These are phyloP conservation scores for Neogobius melanostomus DNA, from an alignment of 2,113 vertebrate genomes.

Conservation along the genomic window DNA sequence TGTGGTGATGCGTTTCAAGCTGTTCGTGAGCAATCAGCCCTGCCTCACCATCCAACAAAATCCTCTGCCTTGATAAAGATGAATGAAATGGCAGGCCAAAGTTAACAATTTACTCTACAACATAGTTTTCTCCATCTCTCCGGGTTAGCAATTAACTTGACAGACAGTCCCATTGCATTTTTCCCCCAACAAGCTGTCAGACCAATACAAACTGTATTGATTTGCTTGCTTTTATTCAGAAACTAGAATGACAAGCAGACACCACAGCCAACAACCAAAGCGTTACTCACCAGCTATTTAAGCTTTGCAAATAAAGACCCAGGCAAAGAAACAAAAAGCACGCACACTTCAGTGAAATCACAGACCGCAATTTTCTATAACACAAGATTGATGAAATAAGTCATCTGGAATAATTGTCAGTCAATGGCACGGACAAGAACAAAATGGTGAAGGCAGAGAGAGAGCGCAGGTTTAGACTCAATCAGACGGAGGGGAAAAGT, in stretches of 20 bases:
- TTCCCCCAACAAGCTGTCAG: slow-evolving; percentile 29
- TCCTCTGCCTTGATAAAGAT: slow-evolving; percentile 60
- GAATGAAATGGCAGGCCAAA: slow-evolving; percentile 44
- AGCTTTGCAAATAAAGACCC: slow-evolving; percentile 33
- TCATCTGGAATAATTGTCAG: slow-evolving; percentile 54
- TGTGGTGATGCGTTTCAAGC: slow-evolving; percentile 54
- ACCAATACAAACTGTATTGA: slow-evolving; percentile 48
- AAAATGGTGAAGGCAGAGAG: slow-evolving; percentile 12
- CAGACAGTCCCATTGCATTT: slow-evolving; percentile 31
- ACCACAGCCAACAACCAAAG: slow-evolving; percentile 18
- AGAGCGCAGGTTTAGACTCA: slow-evolving; percentile 9
- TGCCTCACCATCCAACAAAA: slow-evolving; percentile 57
- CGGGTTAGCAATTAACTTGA: slow-evolving; percentile 58
- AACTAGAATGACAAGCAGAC: slow-evolving; percentile 44
- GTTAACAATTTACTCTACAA: slow-evolving; percentile 40
- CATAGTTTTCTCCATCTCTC: slow-evolving; percentile 44
- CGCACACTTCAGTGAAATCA: slow-evolving; percentile 22
- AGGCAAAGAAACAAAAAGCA: slow-evolving; percentile 28
- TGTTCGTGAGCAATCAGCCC: slow-evolving; percentile 51
- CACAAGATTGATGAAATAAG: slow-evolving; percentile 54
- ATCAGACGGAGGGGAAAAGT: slow-evolving; percentile 12
- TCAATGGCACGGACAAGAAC: slow-evolving; percentile 5
- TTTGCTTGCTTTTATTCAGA: slow-evolving; percentile 44
- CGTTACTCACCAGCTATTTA: slow-evolving; percentile 39
- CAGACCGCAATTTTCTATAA: slow-evolving; percentile 33